phyloP scores from a whole-genome alignment of 1,140 invertebrate species.

The Brachionus asplanchnoidis region DNA sequence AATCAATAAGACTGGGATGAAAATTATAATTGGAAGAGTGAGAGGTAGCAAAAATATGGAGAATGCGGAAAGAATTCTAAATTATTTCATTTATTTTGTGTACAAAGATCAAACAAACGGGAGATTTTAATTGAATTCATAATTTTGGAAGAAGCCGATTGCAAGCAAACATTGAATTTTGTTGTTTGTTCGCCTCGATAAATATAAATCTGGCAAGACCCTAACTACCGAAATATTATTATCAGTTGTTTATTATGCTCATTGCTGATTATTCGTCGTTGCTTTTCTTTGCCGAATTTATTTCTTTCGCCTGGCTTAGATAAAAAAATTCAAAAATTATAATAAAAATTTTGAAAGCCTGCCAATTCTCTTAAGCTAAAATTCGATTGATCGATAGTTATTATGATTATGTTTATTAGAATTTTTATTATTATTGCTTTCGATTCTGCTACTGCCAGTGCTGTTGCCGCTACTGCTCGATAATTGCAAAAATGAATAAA shows the following conservation, averaged over 20 bases:
- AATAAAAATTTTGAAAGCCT: not conserved
- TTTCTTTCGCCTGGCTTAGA: not conserved
- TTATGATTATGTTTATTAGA: conserved; percentile 20
- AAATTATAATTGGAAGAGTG: not conserved
- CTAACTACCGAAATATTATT: conserved; percentile 8
- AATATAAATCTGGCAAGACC: not conserved
- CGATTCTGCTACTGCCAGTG: not conserved
- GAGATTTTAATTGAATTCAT: conserved; percentile 7
- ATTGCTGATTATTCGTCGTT: not conserved
- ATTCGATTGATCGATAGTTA: conserved; percentile 32
- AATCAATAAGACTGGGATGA: not conserved
- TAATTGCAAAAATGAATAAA: conserved; percentile 26
- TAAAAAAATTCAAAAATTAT: conserved; percentile 22
- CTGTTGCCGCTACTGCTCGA: not conserved
- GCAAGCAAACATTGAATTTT: not conserved
- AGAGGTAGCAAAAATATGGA: conserved; percentile 19
- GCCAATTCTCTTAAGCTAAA: not conserved
- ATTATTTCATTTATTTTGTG: not conserved
- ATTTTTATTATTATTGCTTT: conserved; percentile 17
- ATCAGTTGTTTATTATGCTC: conserved; percentile 24
- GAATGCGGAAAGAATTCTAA: conserved; percentile 11
- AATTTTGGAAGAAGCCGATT: not conserved
- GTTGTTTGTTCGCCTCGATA: not conserved
- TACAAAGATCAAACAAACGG: not conserved
- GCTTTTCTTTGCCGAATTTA: not conserved